A percentile compares a stretch with the other conserved stretches of the same genome.
phyloP scores from a whole-genome alignment of 2,888 invertebrate species.

The Loripinus fragilis region DNA sequence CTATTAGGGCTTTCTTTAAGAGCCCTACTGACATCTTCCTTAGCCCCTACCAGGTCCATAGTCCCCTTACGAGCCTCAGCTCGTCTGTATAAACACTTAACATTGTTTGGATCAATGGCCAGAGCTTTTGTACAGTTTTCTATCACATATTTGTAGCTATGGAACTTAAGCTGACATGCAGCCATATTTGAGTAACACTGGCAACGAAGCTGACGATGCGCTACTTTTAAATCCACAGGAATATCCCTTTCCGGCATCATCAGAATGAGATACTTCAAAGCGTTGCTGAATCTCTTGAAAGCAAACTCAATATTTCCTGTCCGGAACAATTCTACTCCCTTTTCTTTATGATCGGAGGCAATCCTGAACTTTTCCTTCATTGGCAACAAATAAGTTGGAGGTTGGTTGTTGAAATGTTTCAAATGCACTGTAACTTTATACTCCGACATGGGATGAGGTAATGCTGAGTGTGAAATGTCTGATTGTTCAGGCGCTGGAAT shows the following conservation, averaged over 20 bases:
- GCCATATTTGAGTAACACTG: slow-evolving; percentile 91
- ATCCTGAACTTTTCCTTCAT: slow-evolving; percentile 59
- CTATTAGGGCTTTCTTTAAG: no score
- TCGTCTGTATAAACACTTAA: slow-evolving; percentile 85
- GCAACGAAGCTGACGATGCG: slow-evolving; percentile 54
- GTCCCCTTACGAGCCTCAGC: slow-evolving; percentile 84
- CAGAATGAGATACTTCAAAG: slow-evolving; percentile 89
- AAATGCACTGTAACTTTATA: slow-evolving; percentile 17
- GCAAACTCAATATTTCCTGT: slow-evolving; percentile 87
- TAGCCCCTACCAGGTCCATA: slow-evolving; percentile 63
- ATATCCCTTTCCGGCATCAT: slow-evolving; percentile 54
- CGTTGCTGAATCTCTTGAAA: slow-evolving; percentile 89
- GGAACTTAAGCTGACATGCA: slow-evolving; percentile 89
- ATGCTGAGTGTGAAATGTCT: no score
- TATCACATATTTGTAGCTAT: slow-evolving; percentile 88
- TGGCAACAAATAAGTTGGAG: slow-evolving; percentile 53
- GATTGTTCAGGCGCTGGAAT: no score
- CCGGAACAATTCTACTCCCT: slow-evolving; percentile 87
- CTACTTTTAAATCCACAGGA: slow-evolving; percentile 33
- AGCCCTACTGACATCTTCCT: no score
- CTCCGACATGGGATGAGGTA: neutral
- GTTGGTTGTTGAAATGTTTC: slow-evolving; percentile 35
- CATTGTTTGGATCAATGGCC: slow-evolving; percentile 83
- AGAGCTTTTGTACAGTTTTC: slow-evolving; percentile 86
- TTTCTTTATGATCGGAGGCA: slow-evolving; percentile 62